These are phyloP conservation scores for Chrosomus eos DNA, from an alignment of 2,797 vertebrate species.

Conservation along the genomic window DNA sequence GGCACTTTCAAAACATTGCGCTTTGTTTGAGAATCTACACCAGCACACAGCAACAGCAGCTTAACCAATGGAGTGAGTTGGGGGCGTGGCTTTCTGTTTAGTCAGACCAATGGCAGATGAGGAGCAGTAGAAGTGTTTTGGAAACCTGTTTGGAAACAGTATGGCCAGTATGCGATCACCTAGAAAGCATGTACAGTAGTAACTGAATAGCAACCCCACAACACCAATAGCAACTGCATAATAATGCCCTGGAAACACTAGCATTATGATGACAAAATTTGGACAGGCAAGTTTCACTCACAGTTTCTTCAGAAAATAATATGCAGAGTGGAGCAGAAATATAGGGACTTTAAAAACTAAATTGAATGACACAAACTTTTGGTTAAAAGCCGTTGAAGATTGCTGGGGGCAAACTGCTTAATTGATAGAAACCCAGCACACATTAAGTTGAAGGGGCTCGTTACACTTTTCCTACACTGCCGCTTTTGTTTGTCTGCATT, in stretches of 20 bases:
- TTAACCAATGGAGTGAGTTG: constrained; percentile 5
- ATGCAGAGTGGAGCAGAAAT: background rate
- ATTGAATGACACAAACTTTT: background rate
- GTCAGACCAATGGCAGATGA: background rate
- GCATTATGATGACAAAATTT: background rate
- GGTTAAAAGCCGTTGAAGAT: constrained; percentile 4
- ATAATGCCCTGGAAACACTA: background rate
- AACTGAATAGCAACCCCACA: too few relatives aligned
- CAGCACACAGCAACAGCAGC: background rate
- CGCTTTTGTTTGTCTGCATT: constrained; percentile 18
- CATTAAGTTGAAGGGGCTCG: constrained; percentile 4
- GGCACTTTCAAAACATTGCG: background rate
- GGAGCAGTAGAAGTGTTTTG: background rate
- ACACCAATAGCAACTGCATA: background rate
- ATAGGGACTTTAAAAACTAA: background rate
- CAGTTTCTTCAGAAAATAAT: background rate
- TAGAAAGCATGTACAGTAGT: too few relatives aligned
- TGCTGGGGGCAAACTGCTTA: constrained; percentile 25
- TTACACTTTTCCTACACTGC: constrained; percentile 11
- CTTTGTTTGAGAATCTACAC: constrained; percentile 4
- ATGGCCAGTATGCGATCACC: background rate
- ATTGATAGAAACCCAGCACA: constrained; percentile 27
- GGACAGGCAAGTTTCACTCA: background rate
- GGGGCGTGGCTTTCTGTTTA: background rate
- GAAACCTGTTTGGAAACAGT: constrained; percentile 11